Conservation (phyloP, 2,113 vertebrate species). For the Stigmatopora argus region DNA sequence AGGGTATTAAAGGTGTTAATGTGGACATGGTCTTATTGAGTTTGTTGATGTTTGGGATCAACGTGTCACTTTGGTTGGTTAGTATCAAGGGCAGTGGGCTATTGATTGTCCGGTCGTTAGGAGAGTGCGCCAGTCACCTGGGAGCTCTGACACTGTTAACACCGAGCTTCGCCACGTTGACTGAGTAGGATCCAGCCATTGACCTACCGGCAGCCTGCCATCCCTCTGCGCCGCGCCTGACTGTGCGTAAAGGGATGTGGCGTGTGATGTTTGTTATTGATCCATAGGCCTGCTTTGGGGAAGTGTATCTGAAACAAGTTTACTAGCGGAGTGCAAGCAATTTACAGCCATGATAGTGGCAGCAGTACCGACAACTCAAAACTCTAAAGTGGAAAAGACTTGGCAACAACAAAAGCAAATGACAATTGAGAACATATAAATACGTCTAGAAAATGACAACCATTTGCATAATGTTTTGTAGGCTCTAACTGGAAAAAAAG, state of each 20-base stretch:
- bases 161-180: slow-evolving; percentile 43
- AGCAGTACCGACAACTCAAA: not conserved
- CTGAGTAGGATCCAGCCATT: slow-evolving; percentile 44
- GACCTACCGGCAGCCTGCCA: slow-evolving; percentile 50
- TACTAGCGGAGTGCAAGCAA: slow-evolving; percentile 9
- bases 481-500: not conserved
- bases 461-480: not conserved
- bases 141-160: slow-evolving; percentile 64
- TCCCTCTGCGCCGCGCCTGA: slow-evolving; percentile 37
- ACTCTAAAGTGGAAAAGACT: not conserved
- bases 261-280: slow-evolving; percentile 43
- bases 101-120: slow-evolving; percentile 67
- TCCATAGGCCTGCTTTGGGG: slow-evolving; percentile 18
- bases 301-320: slow-evolving; percentile 32
- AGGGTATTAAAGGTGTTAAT: not conserved
- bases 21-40: not conserved
- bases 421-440: not conserved
- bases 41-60: not conserved
- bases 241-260: slow-evolving; percentile 41
- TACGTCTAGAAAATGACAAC: not conserved
- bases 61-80: slow-evolving; percentile 52
- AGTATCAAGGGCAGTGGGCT: slow-evolving; percentile 43
- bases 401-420: not conserved
- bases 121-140: slow-evolving; percentile 44
- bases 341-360: slow-evolving; percentile 4